phyloP scores from a whole-genome alignment of 2,113 vertebrate species.

The Todiramphus chloris region DNA sequence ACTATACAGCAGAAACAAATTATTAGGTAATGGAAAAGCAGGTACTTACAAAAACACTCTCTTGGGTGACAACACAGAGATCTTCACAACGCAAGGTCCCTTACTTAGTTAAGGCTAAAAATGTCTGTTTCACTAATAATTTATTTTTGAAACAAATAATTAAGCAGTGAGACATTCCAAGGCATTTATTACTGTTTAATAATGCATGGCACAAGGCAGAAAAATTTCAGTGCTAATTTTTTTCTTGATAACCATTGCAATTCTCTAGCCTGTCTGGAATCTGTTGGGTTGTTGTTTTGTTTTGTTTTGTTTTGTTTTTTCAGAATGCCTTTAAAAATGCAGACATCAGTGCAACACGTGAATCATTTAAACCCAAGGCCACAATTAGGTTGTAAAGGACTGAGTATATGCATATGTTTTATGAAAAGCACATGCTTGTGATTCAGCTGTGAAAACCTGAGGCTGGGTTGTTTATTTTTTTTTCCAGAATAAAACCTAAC shows the following conservation, averaged over 20 bases:
- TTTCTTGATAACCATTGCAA: neutral
- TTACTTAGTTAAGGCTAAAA: neutral
- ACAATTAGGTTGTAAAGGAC: neutral
- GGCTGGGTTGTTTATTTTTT: neutral
- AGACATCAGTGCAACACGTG: neutral
- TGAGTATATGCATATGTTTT: neutral
- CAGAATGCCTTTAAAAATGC: neutral
- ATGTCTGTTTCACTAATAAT: neutral
- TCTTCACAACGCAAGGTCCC: neutral
- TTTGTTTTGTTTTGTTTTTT: neutral
- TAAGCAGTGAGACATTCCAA: neutral
- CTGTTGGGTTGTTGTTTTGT: neutral
- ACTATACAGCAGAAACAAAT: neutral
- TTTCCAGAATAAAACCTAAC: neutral
- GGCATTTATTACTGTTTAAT: constrained; percentile 10
- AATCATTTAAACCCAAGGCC: neutral
- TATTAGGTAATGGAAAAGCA: neutral
- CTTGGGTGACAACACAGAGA: neutral
- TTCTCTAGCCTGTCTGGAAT: neutral
- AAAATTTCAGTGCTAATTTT: neutral
- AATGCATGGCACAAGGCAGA: neutral
- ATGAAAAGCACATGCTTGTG: neutral
- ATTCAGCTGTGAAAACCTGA: constrained; percentile 2
- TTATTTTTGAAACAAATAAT: constrained; percentile 30
- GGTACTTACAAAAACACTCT: neutral